These are phyloP conservation scores for Dromius quadrimaculatus DNA, from an alignment of 2,888 invertebrate genomes.

Conservation along the genomic window DNA sequence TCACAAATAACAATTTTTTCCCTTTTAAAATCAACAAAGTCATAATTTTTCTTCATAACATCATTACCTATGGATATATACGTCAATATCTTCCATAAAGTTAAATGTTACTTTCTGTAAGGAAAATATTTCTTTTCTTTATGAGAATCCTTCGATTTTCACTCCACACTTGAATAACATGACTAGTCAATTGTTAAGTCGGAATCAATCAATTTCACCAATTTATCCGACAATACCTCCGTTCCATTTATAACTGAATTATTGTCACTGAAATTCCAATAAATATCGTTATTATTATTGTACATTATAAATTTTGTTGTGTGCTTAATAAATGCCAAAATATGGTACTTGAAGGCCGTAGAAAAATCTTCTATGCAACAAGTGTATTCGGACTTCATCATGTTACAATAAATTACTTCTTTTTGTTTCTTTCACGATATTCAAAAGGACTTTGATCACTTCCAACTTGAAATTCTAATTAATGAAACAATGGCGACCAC, in stretches of 20 bases:
- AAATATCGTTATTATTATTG: too few relatives aligned
- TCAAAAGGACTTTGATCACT: conserved; percentile 32
- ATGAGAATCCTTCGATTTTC: conserved; percentile 15
- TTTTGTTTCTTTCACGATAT: too few relatives aligned
- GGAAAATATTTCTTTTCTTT: conserved; percentile 2
- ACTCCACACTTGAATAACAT: conserved; percentile 24
- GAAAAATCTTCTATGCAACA: too few relatives aligned
- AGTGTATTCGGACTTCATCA: too few relatives aligned
- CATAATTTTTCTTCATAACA: background rate
- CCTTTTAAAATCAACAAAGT: too few relatives aligned
- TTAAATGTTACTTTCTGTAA: conserved; percentile 16
- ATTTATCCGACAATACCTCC: conserved; percentile 17
- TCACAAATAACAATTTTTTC: too few relatives aligned
- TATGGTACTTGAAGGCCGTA: too few relatives aligned
- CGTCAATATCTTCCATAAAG: conserved; percentile 14
- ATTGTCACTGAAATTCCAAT: conserved; percentile 23
- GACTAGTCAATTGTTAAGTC: conserved; percentile 25
- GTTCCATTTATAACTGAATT: conserved; percentile 16
- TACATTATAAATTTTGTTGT: too few relatives aligned
- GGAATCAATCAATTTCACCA: conserved; percentile 29
- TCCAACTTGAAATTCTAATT: conserved; percentile 39
- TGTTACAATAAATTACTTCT: too few relatives aligned
- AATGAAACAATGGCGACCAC: conserved; percentile 44
- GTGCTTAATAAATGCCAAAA: too few relatives aligned
- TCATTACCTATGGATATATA: conserved; percentile 7